These are phyloP conservation scores for Anthoscopus minutus DNA, from an alignment of 2,113 vertebrate species.

Conservation along the genomic window DNA sequence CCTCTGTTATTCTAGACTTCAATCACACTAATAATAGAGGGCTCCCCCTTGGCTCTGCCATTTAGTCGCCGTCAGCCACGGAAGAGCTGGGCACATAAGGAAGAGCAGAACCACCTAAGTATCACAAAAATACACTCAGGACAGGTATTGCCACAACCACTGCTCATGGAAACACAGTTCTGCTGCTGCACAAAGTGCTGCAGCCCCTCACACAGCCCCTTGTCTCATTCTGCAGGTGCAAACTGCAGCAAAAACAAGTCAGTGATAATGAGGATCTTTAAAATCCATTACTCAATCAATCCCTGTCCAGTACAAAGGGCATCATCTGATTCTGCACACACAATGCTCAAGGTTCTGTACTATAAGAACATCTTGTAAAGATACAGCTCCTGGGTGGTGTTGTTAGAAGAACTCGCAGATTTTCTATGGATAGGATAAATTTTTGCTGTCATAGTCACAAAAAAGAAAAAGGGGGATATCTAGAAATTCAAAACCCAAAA, in stretches of 20 bases:
- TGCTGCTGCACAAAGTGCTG: accelerated
- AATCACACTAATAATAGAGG: not conserved
- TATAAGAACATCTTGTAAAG: not conserved
- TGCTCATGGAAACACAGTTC: not conserved
- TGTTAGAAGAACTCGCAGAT: not conserved
- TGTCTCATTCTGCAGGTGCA: not conserved
- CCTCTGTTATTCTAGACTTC: not conserved
- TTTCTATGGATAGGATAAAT: not conserved
- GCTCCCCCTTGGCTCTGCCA: not conserved
- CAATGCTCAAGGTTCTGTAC: not conserved
- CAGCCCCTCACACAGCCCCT: not conserved
- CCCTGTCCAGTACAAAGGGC: not conserved
- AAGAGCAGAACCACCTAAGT: not conserved
- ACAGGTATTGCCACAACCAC: not conserved
- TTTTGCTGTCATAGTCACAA: not conserved
- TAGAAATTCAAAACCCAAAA: not conserved
- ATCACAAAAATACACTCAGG: not conserved
- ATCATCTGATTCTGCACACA: not conserved
- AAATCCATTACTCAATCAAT: not conserved
- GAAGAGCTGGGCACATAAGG: not conserved
- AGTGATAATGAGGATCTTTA: not conserved
- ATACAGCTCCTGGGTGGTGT: not conserved
- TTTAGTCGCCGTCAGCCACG: not conserved
- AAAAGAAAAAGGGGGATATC: not conserved
- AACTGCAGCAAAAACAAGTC: not conserved